Percentiles rank a stretch among this genome's conserved stretches.
Conservation (phyloP, 1,140 invertebrate species). For the Trinorchestia longiramus region DNA sequence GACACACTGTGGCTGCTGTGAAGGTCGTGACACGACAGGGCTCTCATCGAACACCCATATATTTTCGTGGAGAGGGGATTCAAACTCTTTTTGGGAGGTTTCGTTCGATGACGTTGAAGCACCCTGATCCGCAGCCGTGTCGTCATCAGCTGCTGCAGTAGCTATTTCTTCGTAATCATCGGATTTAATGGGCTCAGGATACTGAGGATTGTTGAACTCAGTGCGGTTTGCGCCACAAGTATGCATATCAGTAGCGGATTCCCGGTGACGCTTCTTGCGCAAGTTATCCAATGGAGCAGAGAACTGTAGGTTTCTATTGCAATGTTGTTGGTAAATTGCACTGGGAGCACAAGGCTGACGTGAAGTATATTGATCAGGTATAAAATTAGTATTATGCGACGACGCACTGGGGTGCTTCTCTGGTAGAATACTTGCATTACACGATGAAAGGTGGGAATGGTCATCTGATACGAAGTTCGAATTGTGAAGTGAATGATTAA, state of each 20-base stretch:
- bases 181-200: not conserved
- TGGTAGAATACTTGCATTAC: not conserved
- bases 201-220: not conserved
- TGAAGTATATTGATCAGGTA: not conserved
- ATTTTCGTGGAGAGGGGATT: not conserved
- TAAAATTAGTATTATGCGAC: not conserved
- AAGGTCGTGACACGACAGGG: not conserved
- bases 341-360: not conserved
- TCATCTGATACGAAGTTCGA: not conserved
- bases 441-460: not conserved
- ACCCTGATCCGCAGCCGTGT: not conserved
- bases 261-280: not conserved
- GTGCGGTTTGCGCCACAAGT: not conserved
- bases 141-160: not conserved
- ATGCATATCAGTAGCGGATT: not conserved
- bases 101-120: not conserved
- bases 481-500: not conserved
- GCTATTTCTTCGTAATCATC: not conserved
- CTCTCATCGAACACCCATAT: conserved; percentile 5
- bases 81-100: not conserved
- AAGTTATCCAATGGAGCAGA: not conserved
- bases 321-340: not conserved
- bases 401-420: not conserved
- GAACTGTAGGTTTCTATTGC: not conserved
- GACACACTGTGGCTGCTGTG: not conserved